Base-by-base conservation (phyloP, 2,797 vertebrate genomes). In the Poecilia wingei region DNA sequence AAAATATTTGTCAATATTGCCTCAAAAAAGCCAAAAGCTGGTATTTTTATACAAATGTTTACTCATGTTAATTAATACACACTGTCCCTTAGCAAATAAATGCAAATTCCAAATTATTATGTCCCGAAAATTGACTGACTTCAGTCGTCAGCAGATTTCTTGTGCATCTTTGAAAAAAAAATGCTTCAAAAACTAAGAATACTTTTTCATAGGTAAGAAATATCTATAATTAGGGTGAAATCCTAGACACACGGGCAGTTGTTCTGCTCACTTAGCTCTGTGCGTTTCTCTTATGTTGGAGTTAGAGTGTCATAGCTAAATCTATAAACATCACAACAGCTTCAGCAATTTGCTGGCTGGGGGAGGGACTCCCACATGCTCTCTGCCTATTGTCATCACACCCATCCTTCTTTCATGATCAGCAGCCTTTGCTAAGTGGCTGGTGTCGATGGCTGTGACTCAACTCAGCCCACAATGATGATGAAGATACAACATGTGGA, bases 401-500 rank as follows among this genome's bases (percentile, higher is more conserved):
- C 70, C 86, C 85, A 78, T 89, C 83, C 86, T 86, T 91, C 90
- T 88, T 82, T 86, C 87, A 86, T 86, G 86, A 93, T 93, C 90
- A 91, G 92, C 92, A 90, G 92, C 84, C 81, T 83, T 51, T 68
- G 85, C 85, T 94, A 95, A 95, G 94, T 93, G 93, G 92, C 87
- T 91, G 85, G 91, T 93, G 93, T 92, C 88, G 90, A 94, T 89
- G 86, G 92, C 86, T 90, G 81, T 90, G 92, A 92, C 90, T 94
- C 88, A 92, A 82, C 87, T 88, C 91, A 78, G 86, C 89, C 89
- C 86, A 84, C 91, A 82, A 82, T 74, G 82, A 79, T 91, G 92
- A 93, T 91, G 83, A 90, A 93, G 89, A 93, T 89, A 87, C 89
- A 92, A 91, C 93, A 95, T 93, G 92, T 95, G 90, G 87, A 90